A percentile compares a stretch with the other conserved stretches of the same genome.
phyloP scores from a whole-genome alignment of 2,888 invertebrate genomes.

The Athalia cordata region DNA sequence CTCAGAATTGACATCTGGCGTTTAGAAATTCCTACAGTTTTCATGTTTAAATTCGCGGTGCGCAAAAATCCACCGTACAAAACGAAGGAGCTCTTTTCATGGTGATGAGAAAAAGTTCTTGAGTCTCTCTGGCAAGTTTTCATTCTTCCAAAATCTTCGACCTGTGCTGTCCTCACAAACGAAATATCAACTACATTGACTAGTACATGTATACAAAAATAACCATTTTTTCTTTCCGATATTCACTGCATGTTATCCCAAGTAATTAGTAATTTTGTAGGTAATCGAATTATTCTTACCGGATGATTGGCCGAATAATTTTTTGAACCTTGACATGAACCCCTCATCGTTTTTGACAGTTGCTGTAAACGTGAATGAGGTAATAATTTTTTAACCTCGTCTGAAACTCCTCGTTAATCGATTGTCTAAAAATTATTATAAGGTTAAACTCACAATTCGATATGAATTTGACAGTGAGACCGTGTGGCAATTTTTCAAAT shows the following conservation, averaged over 20 bases:
- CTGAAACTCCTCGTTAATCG: background rate
- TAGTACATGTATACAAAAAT: background rate
- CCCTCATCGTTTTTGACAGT: conserved; percentile 46
- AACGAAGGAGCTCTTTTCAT: background rate
- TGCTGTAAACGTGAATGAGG: conserved; percentile 1
- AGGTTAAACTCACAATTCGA: conserved; percentile 33
- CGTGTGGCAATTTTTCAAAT: conserved; percentile 14
- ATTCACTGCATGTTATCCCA: background rate
- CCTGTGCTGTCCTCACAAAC: conserved; percentile 26
- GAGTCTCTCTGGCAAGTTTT: background rate
- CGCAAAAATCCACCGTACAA: background rate
- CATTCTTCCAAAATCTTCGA: background rate
- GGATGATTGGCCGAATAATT: conserved; percentile 53
- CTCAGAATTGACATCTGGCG: conserved; percentile 29
- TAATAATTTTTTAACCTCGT: background rate
- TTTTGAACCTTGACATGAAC: conserved; percentile 58
- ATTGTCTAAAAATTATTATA: background rate
- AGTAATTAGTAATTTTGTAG: conserved; percentile 47
- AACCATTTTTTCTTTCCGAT: background rate
- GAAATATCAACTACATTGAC: conserved; percentile 22
- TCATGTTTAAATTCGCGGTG: background rate
- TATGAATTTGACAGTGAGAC: conserved; percentile 5
- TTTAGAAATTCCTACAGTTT: background rate
- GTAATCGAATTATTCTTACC: conserved; percentile 47
- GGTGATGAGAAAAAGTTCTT: background rate